These are phyloP conservation scores for Mythimna pallens DNA, from an alignment of 2,888 invertebrate species.

Conservation along the genomic window DNA sequence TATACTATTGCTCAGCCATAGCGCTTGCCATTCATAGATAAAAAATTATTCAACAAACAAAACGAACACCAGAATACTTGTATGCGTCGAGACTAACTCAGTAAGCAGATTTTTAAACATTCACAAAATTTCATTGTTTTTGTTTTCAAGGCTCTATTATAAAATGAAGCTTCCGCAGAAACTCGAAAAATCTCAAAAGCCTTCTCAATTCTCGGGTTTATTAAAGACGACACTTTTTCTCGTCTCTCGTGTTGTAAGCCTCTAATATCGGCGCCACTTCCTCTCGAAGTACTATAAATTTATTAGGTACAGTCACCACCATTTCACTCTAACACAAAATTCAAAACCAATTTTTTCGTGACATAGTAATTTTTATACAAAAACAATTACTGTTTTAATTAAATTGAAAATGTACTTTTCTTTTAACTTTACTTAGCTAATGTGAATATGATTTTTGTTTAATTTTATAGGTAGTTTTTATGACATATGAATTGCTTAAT, in stretches of 20 bases:
- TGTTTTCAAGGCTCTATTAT: slow-evolving; percentile 11
- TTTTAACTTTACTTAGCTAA: no score
- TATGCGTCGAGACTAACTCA: background rate
- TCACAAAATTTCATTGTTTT: slow-evolving; percentile 1
- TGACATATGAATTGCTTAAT: background rate
- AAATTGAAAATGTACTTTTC: no score
- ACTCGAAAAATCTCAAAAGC: slow-evolving; percentile 30
- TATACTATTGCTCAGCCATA: no score
- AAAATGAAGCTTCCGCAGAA: slow-evolving; percentile 16
- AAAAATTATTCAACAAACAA: no score
- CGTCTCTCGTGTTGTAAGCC: slow-evolving; percentile 19
- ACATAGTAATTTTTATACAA: no score
- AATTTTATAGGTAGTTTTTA: no score
- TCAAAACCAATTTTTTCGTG: background rate
- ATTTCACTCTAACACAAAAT: background rate
- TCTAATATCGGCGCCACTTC: slow-evolving; percentile 17
- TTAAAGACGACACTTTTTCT: slow-evolving; percentile 12
- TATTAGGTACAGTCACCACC: background rate
- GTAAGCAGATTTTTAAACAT: background rate
- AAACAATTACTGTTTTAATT: no score
- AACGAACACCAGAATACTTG: background rate
- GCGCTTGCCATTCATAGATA: no score
- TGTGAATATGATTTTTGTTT: no score
- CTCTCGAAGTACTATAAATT: slow-evolving; percentile 18
- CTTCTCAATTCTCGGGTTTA: slow-evolving; percentile 20